Evolutionary conservation across 2,797 vertebrate species (phyloP).

Genomic region (Australoheros facetus): DNA sequence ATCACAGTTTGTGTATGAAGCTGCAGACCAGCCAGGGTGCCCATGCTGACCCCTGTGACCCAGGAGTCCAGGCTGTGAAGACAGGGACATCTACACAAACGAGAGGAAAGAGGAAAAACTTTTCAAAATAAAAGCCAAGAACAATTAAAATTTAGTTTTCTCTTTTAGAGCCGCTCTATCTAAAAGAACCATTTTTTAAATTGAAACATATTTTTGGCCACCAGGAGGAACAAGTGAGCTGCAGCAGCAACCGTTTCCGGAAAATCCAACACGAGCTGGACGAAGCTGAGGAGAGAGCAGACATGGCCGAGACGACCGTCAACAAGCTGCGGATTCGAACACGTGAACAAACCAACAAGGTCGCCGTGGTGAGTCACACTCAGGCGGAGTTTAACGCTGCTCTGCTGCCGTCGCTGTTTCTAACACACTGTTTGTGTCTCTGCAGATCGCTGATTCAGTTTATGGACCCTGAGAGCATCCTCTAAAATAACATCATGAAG

Average conservation of each 20-base stretch:
- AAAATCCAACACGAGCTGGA: conserved; percentile 93
- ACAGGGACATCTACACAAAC: too few relatives aligned
- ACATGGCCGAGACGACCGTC: conserved; percentile 89
- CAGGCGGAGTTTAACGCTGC: rapidly evolving
- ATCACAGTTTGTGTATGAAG: too few relatives aligned
- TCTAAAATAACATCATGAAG: too few relatives aligned
- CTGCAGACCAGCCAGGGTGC: too few relatives aligned
- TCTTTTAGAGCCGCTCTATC: neutral
- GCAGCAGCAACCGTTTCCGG: conserved; percentile 85
- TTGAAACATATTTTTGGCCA: neutral
- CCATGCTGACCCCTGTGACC: too few relatives aligned
- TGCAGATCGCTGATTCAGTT: conserved; percentile 40
- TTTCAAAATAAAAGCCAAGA: too few relatives aligned
- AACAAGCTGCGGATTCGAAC: conserved; percentile 90
- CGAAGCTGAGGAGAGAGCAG: conserved; percentile 90
- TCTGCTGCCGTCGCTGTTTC: neutral
- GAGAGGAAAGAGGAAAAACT: too few relatives aligned
- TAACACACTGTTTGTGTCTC: conserved; percentile 3
- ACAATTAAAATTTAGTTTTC: too few relatives aligned
- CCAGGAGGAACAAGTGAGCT: conserved; percentile 92
- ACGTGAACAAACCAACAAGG: conserved; percentile 69
- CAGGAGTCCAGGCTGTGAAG: too few relatives aligned
- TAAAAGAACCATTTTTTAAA: too few relatives aligned
- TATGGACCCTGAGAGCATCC: too few relatives aligned
- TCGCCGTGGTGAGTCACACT: conserved; percentile 42